Base-by-base conservation (phyloP, 2,113 vertebrate species). In the Neolamprologus fasciatus region DNA sequence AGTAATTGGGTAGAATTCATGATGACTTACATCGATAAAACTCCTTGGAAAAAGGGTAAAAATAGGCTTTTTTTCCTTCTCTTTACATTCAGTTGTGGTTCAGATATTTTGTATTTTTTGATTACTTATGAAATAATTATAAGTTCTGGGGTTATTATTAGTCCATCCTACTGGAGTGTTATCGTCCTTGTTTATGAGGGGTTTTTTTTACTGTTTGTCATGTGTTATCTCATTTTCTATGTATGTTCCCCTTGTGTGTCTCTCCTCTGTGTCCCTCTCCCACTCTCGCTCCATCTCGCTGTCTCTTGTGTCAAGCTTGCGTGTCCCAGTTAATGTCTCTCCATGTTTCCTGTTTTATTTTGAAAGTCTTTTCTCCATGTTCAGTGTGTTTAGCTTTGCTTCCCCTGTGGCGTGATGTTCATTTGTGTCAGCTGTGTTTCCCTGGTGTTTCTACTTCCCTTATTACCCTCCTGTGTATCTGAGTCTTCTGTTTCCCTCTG, bases 1-100 rank as follows among this genome's bases (percentile, higher is more conserved):
- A 45, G 68, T 91, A 87, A 92, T 87, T 87, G 80, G 9, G 45
- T 28, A 33, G 10, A 82, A 91, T 76, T 83, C 51, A 87, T 82
- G 76, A 80, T 61, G 83, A 85, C 86, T 91, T 81, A 81, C 53
- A 86, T 86, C 19, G 16, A 47, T 80, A 37, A 57, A 73, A 12
- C 5, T 53, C 21, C 9, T 33, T 31, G 58, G 9, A 63, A 33
- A 63, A 23, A 14, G 37, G 53, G 42, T 23, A 14, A 50, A 17
- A 26, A 33, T 35, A 31, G 12, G 8, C 21, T n/a, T 79, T 13
- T 50, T 37, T 86, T 83, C 68, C 68, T 57, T 81, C 31, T 7
- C 1, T 9, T 58, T 80, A 45, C 66, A 63, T 9, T 89, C 82
- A 73, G 58, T 84, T 35, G 54, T n/a, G 42, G n/a, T 84, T 28